Percentiles rank a stretch among this genome's conserved stretches.
phyloP scores from a whole-genome alignment of 2,888 invertebrate species.

The Caenorhabditis angaria region DNA sequence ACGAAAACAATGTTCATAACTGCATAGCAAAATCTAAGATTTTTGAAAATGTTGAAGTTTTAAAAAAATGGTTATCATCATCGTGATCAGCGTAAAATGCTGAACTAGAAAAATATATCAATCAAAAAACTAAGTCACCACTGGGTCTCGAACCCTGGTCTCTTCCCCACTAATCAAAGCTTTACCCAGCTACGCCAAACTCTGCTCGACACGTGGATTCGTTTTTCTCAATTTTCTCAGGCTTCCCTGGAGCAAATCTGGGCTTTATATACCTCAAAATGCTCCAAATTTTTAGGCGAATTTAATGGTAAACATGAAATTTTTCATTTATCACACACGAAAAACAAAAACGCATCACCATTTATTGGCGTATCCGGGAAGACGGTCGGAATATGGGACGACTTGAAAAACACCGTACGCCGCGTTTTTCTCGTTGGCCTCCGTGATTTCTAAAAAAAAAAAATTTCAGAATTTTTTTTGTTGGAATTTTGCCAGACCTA shows the following conservation, averaged over 20 bases:
- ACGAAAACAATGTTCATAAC: not conserved
- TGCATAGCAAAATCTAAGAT: not conserved
- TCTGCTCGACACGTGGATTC: not conserved
- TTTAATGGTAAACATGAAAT: not conserved
- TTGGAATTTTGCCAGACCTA: not conserved
- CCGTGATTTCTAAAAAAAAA: constrained; percentile 45
- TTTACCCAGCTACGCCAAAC: no score
- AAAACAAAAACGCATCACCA: not conserved
- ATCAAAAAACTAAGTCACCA: no score
- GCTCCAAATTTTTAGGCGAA: not conserved
- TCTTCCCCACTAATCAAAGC: no score
- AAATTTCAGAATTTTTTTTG: no score
- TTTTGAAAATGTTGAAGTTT: not conserved
- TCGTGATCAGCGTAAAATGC: not conserved
- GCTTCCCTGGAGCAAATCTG: no score
- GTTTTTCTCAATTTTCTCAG: not conserved
- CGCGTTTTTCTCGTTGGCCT: constrained; percentile 32
- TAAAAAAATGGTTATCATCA: not conserved
- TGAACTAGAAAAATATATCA: not conserved
- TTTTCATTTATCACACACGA: not conserved
- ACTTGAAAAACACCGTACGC: constrained; percentile 44
- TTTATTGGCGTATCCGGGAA: constrained; percentile 28
- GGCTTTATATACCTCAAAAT: no score
- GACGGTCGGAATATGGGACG: constrained; percentile 40
- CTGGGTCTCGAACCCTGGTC: no score